A percentile compares a stretch with the other conserved stretches of the same genome.
Evolutionary conservation across 2,888 invertebrate genomes (phyloP).

Genomic region (Ecdyonurus torrentis): DNA sequence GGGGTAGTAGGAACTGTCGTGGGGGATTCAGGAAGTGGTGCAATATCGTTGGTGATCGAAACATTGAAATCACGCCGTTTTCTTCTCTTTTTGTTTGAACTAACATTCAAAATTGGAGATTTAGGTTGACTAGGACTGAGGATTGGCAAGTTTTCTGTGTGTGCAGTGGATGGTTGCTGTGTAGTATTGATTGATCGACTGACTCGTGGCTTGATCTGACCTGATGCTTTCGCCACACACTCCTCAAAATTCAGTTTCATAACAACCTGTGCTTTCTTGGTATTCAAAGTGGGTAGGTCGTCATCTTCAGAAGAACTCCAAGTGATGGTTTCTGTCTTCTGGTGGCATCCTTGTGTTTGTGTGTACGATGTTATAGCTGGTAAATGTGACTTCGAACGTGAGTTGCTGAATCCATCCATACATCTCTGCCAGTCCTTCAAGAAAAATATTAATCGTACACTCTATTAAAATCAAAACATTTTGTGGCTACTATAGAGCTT

Average conservation of each 20-base stretch:
- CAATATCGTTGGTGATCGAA: background rate
- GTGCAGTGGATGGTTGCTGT: background rate
- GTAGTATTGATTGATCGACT: background rate
- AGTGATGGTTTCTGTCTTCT: background rate
- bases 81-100: background rate
- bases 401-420: slow-evolving; percentile 3
- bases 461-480: too few species aligned
- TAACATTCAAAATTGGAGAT: background rate
- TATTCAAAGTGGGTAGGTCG: background rate
- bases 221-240: slow-evolving; percentile 1
- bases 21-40: background rate
- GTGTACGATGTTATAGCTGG: background rate
- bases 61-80: background rate
- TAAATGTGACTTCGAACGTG: background rate
- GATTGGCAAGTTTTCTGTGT: background rate
- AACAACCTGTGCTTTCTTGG: slow-evolving; percentile 2
- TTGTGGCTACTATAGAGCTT: too few species aligned
- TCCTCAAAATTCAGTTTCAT: slow-evolving; percentile 7
- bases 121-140: background rate
- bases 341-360: background rate
- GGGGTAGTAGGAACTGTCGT: too few species aligned
- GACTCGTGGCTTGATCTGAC: slow-evolving; percentile 1
- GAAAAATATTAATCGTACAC: too few species aligned
- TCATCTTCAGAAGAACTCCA: slow-evolving; percentile 9
- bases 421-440: slow-evolving; percentile 4